Percentiles rank a stretch among this genome's conserved stretches.
These are phyloP conservation scores for Hydrozoanthus gracilis DNA, from an alignment of 92 coral and sea anemone genomes.

Conservation along the genomic window DNA sequence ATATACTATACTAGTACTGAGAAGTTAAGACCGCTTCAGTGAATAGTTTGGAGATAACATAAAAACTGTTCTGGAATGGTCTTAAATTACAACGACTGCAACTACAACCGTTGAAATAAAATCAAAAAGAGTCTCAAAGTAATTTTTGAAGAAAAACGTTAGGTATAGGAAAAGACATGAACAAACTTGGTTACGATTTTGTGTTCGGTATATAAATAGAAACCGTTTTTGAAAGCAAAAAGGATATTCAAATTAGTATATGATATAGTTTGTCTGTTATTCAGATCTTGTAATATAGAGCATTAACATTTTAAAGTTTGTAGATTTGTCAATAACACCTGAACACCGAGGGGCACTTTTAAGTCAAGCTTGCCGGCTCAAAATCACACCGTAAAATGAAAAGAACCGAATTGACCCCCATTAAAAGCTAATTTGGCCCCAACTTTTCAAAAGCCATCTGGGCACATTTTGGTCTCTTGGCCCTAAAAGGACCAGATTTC, in stretches of 20 bases:
- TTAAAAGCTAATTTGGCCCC: no score
- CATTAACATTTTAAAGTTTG: no score
- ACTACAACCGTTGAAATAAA: background rate
- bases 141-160: background rate
- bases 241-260: background rate
- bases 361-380: conserved; percentile 5
- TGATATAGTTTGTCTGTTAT: no score
- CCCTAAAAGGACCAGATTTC: no score
- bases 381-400: no score
- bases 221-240: background rate
- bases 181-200: no score
- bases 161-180: background rate
- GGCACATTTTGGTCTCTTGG: background rate
- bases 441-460: background rate
- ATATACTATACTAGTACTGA: background rate
- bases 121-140: background rate
- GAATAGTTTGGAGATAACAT: background rate
- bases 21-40: background rate
- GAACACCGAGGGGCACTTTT: background rate
- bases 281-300: no score
- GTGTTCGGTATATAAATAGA: background rate
- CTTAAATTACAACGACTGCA: background rate
- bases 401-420: no score
- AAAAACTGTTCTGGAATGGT: background rate
- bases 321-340: no score